These are phyloP conservation scores for Macrophya alboannulata DNA, from an alignment of 2,888 invertebrate genomes.

Conservation along the genomic window DNA sequence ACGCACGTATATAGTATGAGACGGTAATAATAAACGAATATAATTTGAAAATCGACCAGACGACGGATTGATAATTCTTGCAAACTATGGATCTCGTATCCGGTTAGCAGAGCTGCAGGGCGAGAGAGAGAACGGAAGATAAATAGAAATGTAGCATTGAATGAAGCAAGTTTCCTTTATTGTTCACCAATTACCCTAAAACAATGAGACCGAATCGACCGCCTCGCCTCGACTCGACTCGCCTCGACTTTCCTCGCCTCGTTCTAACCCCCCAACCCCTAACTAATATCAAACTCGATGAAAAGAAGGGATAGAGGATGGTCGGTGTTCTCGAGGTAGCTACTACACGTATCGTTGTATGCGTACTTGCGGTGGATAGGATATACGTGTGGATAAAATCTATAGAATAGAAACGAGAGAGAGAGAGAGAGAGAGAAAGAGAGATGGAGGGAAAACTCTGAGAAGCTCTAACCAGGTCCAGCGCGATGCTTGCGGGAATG, in stretches of 20 bases:
- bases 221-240: conserved; percentile 57
- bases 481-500: conserved; percentile 54
- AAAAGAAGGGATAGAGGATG: conserved; percentile 65
- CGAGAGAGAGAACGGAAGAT: neutral
- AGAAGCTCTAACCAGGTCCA: conserved; percentile 45
- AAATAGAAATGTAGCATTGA: conserved; percentile 65
- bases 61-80: conserved; percentile 10
- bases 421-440: conserved; percentile 57
- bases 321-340: conserved; percentile 16
- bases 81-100: neutral
- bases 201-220: conserved; percentile 72
- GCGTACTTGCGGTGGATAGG: neutral
- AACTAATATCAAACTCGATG: conserved; percentile 77
- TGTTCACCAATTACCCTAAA: conserved; percentile 76
- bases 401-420: conserved; percentile 52
- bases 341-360: conserved; percentile 20
- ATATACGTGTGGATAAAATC: neutral
- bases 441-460: too few relatives aligned
- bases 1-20: neutral
- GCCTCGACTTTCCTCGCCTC: conserved; percentile 49
- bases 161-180: conserved; percentile 78
- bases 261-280: conserved; percentile 60
- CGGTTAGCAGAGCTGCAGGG: neutral
- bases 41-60: conserved; percentile 11
- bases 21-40: conserved; percentile 22